phyloP scores from a whole-genome alignment of 2,113 vertebrate species.

The Dinomys branickii region DNA sequence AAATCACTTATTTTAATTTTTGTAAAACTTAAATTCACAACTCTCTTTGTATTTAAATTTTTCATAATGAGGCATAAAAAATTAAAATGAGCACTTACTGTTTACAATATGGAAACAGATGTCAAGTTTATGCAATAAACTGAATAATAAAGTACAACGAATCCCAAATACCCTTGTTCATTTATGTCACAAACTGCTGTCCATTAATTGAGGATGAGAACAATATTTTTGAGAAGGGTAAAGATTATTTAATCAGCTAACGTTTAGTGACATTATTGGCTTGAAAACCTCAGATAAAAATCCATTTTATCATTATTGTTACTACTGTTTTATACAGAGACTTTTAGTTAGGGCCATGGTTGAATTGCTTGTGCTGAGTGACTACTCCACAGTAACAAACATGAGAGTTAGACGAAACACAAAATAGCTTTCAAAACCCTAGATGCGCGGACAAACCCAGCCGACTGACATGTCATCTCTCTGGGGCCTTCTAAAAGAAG shows the following conservation, averaged over 20 bases:
- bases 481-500: not conserved
- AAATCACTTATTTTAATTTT: not conserved
- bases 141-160: not conserved
- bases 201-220: not conserved
- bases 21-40: not conserved
- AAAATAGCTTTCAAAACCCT: not conserved
- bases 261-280: not conserved
- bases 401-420: not conserved
- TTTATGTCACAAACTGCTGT: not conserved
- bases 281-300: slow-evolving; percentile 39
- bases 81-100: not conserved
- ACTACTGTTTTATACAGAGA: not conserved
- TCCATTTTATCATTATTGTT: not conserved
- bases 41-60: slow-evolving; percentile 9
- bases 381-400: not conserved
- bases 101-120: not conserved
- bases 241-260: slow-evolving; percentile 26
- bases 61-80: not conserved
- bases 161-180: not conserved
- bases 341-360: not conserved
- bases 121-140: not conserved
- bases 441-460: not conserved
- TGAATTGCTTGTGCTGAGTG: not conserved
- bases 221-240: not conserved
- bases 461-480: not conserved